Base-by-base conservation (phyloP, 2,888 invertebrate genomes). In the Rhogogaster chlorosoma region DNA sequence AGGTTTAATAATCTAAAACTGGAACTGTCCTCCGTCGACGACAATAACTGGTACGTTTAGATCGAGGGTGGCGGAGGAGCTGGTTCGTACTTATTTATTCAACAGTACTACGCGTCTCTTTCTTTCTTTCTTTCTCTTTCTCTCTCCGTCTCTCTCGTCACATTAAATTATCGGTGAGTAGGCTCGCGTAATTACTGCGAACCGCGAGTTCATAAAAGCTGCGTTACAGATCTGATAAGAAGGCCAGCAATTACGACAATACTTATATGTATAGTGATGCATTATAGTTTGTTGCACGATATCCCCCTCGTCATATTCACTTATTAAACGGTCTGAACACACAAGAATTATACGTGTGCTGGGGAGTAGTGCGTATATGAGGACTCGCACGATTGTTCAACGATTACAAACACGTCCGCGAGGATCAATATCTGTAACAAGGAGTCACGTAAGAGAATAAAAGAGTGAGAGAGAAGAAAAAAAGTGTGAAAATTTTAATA, bases 151-250 rank as follows among this genome's bases (percentile, higher is more conserved):
- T 53, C 53, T n/a, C 57, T n/a, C 57, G 18, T 57, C 49, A 32
- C 32, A 57, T 10, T 78, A 32, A n/a, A 71, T 78, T n/a, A 78
- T 53, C 49, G 57, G 57, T 38, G 42, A 36, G 42, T 10, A 64
- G 57, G 42, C 36, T 18, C 64, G 82, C 5, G 22, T 82, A 64
- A 64, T 82, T 15, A 29, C 15, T 36, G n/a, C n/a, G 29, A 49
- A 42, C 45, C 64, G 71, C 71, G n/a, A 82, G 64, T 82, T 64
- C 22, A 38, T 64, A 67, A 82, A 82, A 82, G 64, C 82, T 42
- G 22, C 64, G 36, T 64, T 82, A 64, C 82, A 64, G 38, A 64
- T 64, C 64, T 64, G 82, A 82, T 82, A 82, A 67, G 38, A 36
- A 53, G 10, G 9, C 42, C 64, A 57, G 38, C 42, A 45, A 42